Evolutionary conservation across 2,797 vertebrate genomes (phyloP), one percentile per base, ranked within the genome.

Genomic region (Mus minutoides): DNA sequence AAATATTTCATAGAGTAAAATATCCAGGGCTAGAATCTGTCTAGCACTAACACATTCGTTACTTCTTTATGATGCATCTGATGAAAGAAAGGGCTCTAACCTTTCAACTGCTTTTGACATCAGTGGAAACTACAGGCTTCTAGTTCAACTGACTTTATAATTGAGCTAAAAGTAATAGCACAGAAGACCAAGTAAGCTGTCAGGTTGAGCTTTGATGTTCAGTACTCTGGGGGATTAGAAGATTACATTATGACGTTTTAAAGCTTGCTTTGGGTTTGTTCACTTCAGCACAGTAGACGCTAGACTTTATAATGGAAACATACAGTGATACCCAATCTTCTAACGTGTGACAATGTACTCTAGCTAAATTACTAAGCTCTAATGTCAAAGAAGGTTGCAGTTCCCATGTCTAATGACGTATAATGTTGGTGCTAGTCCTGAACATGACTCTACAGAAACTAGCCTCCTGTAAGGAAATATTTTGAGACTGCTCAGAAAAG

Each of bases 291-390:
- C 56, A 84, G 43, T 90, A 69, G 60, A 40, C 9, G 73, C 67
- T 75, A 29, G 13, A 24, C 88, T 97, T 95, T 95, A 94, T 21
- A 73, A 88, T 94, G 12, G 26, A 76, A 64, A 17, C 5, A 92
- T 37, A 71, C 17, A 76, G 71, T 49, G 92, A 43, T 90, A 94
- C 80, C 88, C 67, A 90, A 91, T 79, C 95, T 67, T 88, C 60
- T 76, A 67, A 92, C 84, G 64, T 85, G 40, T n/a, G 93, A 64
- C 71, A 26, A 93, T 97, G 26, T 52, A 83, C 31, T 79, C 62
- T 96, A 90, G 82, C 89, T 3, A 93, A 80, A 96, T 97, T 93
- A 92, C 94, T 83, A 82, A 91, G 17, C 7, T 79, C 22, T 49
- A 56, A 6, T 56, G 21, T 49, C 75, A 93, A 71, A 82, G 31